A percentile compares a stretch with the other conserved stretches of the same genome.
phyloP scores from a whole-genome alignment of 1,140 invertebrate genomes.

The Drosophila melanica region DNA sequence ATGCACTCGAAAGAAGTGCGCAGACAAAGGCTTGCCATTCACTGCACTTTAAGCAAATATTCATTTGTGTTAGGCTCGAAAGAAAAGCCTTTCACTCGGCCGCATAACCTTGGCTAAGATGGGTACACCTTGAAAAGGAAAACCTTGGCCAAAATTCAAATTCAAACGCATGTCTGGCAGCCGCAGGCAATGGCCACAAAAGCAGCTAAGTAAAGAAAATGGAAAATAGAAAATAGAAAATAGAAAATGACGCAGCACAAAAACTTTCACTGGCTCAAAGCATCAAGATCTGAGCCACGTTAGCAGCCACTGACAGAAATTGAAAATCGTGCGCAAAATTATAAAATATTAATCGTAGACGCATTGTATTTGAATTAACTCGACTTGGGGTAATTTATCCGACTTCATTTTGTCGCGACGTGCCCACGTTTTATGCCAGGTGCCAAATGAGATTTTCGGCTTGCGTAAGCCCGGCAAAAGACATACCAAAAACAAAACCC shows the following conservation, averaged over 20 bases:
- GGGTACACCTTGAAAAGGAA: not conserved
- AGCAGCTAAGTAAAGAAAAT: constrained; percentile 29
- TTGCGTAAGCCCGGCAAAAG: not conserved
- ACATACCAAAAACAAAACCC: constrained; percentile 18
- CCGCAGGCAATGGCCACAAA: constrained; percentile 45
- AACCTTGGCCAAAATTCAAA: constrained; percentile 55
- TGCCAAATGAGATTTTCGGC: constrained; percentile 54
- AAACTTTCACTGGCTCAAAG: constrained; percentile 48
- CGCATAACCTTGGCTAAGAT: constrained; percentile 1
- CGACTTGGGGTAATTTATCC: constrained; percentile 43
- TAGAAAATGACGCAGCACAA: constrained; percentile 21
- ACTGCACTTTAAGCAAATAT: constrained; percentile 51
- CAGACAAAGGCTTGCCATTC: constrained; percentile 35
- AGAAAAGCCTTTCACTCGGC: constrained; percentile 53
- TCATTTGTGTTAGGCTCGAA: constrained; percentile 38
- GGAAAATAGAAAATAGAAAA: constrained; percentile 21
- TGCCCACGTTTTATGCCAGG: constrained; percentile 54
- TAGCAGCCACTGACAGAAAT: constrained; percentile 40
- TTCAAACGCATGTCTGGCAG: constrained; percentile 72
- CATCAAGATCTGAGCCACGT: not conserved
- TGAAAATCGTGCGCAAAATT: constrained; percentile 72
- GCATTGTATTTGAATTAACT: constrained; percentile 63
- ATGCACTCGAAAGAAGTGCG: constrained; percentile 50
- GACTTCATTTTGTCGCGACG: constrained; percentile 62
- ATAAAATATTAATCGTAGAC: constrained; percentile 71